Percentiles rank a stretch among this genome's conserved stretches.
phyloP scores from a whole-genome alignment of 1,140 invertebrate genomes.

The Dinoponera quadriceps region DNA sequence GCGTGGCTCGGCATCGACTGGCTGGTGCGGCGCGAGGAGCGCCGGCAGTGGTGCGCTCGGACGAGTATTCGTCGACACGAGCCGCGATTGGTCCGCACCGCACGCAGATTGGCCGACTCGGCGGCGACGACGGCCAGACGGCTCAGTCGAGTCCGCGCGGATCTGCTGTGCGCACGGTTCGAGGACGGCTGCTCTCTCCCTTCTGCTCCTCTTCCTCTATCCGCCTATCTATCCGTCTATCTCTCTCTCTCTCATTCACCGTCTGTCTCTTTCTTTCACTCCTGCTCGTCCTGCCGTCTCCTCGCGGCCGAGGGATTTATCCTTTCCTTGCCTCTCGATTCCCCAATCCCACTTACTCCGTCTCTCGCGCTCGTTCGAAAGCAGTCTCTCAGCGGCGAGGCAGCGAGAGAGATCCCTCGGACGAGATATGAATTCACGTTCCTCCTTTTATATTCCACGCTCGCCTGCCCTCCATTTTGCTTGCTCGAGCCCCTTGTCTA shows the following conservation, averaged over 20 bases:
- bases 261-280: neutral
- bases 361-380: constrained; percentile 76
- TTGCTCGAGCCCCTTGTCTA: constrained; percentile 84
- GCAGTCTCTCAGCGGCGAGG: constrained; percentile 84
- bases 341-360: constrained; percentile 57
- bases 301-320: constrained; percentile 47
- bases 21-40: constrained; percentile 62
- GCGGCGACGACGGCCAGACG: neutral
- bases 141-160: constrained; percentile 80
- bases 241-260: constrained; percentile 21
- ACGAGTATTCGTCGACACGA: constrained; percentile 34
- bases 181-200: constrained; percentile 67
- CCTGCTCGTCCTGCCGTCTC: constrained; percentile 40
- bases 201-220: constrained; percentile 21
- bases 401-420: constrained; percentile 84
- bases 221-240: constrained; percentile 26
- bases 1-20: constrained; percentile 79
- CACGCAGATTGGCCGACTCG: constrained; percentile 73
- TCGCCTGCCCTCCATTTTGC: constrained; percentile 84
- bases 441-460: constrained; percentile 85
- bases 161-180: constrained; percentile 62
- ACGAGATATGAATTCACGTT: constrained; percentile 84
- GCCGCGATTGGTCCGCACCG: constrained; percentile 65
- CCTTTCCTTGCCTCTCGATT: constrained; percentile 68
- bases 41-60: constrained; percentile 41